Percentiles rank a stretch among this genome's conserved stretches.
These are phyloP conservation scores for Whitmania pigra DNA, from an alignment of 1,140 invertebrate species.

Conservation along the genomic window DNA sequence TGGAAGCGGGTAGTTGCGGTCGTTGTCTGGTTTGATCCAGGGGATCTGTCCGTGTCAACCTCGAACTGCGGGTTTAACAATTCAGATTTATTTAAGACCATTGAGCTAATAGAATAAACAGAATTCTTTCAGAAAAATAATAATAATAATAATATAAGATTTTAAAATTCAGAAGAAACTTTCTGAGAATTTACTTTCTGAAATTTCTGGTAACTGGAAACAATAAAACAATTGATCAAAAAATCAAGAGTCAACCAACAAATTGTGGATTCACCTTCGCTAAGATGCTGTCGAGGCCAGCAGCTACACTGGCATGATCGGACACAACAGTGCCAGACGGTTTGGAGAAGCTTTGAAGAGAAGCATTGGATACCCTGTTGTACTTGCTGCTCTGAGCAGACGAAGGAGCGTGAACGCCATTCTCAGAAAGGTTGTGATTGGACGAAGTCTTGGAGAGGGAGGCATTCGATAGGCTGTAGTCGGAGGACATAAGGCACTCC, in stretches of 20 bases:
- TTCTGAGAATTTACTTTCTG: not conserved
- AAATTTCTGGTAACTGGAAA: not conserved
- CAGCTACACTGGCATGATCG: not conserved
- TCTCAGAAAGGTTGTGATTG: not conserved
- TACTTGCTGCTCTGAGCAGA: no score
- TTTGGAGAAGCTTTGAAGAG: not conserved
- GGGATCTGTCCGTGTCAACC: no score
- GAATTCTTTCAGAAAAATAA: no score
- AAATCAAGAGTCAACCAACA: no score
- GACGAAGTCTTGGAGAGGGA: not conserved
- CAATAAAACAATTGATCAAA: not conserved
- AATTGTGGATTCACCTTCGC: slow-evolving; percentile 5
- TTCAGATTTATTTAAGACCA: no score
- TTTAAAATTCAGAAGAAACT: not conserved
- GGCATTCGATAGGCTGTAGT: not conserved
- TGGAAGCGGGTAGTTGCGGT: no score
- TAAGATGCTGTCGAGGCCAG: not conserved
- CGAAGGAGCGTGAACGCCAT: no score
- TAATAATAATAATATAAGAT: no score
- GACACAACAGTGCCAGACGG: not conserved
- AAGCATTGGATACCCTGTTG: not conserved
- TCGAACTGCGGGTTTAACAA: no score
- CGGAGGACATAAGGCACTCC: not conserved
- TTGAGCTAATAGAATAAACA: no score
- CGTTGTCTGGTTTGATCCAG: no score